Conservation (phyloP, 2,888 invertebrate species). For the Euspilapteryx auroguttella region DNA sequence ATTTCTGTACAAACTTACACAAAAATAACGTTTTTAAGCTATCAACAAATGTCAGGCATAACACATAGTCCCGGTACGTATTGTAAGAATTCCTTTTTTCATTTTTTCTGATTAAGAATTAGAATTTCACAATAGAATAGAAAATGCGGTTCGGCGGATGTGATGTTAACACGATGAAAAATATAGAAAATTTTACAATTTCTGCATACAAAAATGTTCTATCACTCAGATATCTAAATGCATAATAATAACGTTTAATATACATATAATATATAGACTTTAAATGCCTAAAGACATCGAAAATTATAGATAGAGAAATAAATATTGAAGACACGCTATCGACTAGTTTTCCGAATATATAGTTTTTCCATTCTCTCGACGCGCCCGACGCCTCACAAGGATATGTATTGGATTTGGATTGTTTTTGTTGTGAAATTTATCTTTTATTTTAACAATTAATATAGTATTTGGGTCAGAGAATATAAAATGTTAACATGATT, state of each 20-base stretch:
- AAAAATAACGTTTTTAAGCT: constrained; percentile 53
- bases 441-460: too few species aligned
- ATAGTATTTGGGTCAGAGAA: too few species aligned
- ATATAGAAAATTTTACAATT: constrained; percentile 13
- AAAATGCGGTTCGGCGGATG: constrained; percentile 54
- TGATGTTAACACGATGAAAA: constrained; percentile 27
- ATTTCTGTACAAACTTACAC: constrained; percentile 56
- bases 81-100: constrained; percentile 35
- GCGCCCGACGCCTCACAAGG: constrained; percentile 39
- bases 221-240: constrained; percentile 33
- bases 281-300: constrained; percentile 48
- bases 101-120: constrained; percentile 14
- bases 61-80: constrained; percentile 46
- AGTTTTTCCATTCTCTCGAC: too few species aligned
- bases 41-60: constrained; percentile 50
- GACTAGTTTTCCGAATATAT: constrained; percentile 55
- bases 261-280: constrained; percentile 15
- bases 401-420: constrained; percentile 44
- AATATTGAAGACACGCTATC: constrained; percentile 43
- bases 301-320: constrained; percentile 42
- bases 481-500: too few species aligned
- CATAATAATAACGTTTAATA: constrained; percentile 38
- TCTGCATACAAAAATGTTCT: constrained; percentile 12
- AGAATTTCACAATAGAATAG: constrained; percentile 24
- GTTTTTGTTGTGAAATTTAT: constrained; percentile 9